phyloP scores from a whole-genome alignment of 2,888 invertebrate species.

The Galerucella calmariensis region DNA sequence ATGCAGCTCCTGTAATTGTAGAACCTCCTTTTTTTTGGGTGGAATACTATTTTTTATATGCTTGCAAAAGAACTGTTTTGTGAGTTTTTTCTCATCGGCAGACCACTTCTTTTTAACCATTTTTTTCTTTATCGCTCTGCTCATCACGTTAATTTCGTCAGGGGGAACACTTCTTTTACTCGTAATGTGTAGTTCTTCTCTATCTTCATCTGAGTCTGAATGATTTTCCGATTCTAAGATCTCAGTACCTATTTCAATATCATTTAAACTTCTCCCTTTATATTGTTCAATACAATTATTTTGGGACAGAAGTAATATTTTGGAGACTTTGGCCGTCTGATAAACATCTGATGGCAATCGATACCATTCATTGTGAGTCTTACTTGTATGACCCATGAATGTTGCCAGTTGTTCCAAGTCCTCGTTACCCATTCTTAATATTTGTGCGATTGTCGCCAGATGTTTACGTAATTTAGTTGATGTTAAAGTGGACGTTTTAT shows the following conservation, averaged over 20 bases:
- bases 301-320: not conserved
- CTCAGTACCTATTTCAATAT: not conserved
- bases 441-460: conserved; percentile 28
- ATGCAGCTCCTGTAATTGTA: not conserved
- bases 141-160: no score
- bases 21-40: not conserved
- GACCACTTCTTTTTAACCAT: not conserved
- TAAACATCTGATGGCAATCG: conserved; percentile 13
- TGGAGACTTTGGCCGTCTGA: conserved; percentile 5
- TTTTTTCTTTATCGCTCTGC: not conserved
- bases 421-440: conserved; percentile 21
- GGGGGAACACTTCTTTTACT: not conserved
- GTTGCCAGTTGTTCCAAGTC: conserved; percentile 10
- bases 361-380: conserved; percentile 36
- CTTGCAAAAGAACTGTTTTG: not conserved
- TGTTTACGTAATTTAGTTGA: conserved; percentile 30
- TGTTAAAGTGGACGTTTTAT: conserved; percentile 19
- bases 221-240: not conserved
- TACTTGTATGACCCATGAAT: conserved; percentile 33
- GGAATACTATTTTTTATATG: not conserved
- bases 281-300: not conserved
- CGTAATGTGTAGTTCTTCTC: not conserved
- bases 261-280: not conserved
- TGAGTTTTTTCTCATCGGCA: not conserved
- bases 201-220: not conserved